Base-by-base conservation (phyloP, 2,797 vertebrate species). In the Novumbra hubbsi region DNA sequence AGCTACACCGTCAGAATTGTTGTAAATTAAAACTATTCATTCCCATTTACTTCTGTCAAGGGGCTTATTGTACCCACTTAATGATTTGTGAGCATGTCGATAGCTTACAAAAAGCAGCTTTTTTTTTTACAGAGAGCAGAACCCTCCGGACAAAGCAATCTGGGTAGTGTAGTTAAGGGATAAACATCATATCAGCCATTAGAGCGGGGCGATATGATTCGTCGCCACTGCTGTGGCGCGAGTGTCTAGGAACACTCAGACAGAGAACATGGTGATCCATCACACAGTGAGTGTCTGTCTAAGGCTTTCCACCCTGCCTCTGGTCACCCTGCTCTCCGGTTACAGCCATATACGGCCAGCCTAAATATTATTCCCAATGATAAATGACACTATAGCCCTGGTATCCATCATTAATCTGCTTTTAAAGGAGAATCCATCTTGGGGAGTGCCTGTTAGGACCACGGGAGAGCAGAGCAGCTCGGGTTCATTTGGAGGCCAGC, bases 291-390 rank as follows among this genome's bases (percentile, higher is more conserved):
- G 93, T 90, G 87, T 94, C 87, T 92, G 87, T 94, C 86, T 91
- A 88, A 92, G 92, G 92, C 94, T 94, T 93, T 90, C 93, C 93
- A 57, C 93, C 94, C 94, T 93, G 94, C 41, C 95, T 95, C 91
- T 90, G 91, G 94, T 93, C 92, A 92, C 94, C 95, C 94, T 88
- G 90, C 94, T 97, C 96, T 98, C 96, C 95, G 94, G 96, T 98
- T 97, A 96, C 97, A 96, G 95, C 95, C 96, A 94, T 96, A 95
- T 95, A 95, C 93, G 92, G 95, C 94, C 94, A 94, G 95, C 97
- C 96, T 96, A 98, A 99, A 98, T 98, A 98, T 98, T 98, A 98
- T 98, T 96, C 96, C 94, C 94, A 93, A 94, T 99, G 97, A 99
- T 98, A 95, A 97, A 99, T 97, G 96, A 95, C 91, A 92, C 95